These are phyloP conservation scores for Molanna angustata DNA, from an alignment of 2,888 invertebrate species.

Conservation along the genomic window DNA sequence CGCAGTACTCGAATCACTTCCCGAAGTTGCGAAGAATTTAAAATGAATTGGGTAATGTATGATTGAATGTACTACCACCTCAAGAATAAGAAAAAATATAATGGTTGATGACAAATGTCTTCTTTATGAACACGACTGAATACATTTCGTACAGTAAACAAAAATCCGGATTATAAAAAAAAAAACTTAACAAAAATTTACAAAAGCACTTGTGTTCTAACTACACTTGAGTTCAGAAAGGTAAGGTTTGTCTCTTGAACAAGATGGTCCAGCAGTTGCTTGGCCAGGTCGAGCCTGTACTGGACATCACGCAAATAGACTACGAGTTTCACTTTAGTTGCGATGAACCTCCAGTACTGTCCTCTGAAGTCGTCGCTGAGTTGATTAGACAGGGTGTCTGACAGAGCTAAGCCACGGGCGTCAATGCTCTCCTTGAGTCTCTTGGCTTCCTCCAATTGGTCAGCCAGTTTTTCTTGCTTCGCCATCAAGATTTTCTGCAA, in stretches of 20 bases:
- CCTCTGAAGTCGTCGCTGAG: slow-evolving; percentile 70
- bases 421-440: slow-evolving; percentile 78
- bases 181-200: too few relatives aligned
- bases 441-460: slow-evolving; percentile 81
- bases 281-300: slow-evolving; percentile 78
- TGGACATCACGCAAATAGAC: slow-evolving; percentile 79
- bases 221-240: background rate
- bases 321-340: slow-evolving; percentile 82
- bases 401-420: slow-evolving; percentile 68
- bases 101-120: too few relatives aligned
- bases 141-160: too few relatives aligned
- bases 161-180: too few relatives aligned
- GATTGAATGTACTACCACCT: too few relatives aligned
- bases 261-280: slow-evolving; percentile 74
- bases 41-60: too few relatives aligned
- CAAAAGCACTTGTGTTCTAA: slow-evolving; percentile 3
- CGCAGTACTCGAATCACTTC: too few relatives aligned
- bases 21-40: too few relatives aligned
- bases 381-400: slow-evolving; percentile 67
- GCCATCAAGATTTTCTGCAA: slow-evolving; percentile 41
- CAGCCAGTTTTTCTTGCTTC: slow-evolving; percentile 72
- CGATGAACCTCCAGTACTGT: slow-evolving; percentile 81
- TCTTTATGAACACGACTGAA: too few relatives aligned
- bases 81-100: too few relatives aligned
- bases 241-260: slow-evolving; percentile 10